Conservation (phyloP, 2,113 vertebrate species). For the Sterna hirundo region DNA sequence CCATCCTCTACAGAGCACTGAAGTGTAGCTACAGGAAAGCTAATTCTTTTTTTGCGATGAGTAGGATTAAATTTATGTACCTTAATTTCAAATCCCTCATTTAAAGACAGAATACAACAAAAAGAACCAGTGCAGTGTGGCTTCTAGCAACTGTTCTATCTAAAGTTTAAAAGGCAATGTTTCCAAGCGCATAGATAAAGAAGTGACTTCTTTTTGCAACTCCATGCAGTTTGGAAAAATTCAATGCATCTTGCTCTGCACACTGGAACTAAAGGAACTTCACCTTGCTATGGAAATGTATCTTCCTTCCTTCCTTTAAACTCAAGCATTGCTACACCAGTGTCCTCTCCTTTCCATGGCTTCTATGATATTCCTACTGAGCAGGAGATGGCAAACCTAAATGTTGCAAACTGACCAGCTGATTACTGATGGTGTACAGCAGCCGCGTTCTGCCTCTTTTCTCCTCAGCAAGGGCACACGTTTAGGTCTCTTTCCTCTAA, state of each 20-base stretch:
- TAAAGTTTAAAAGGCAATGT: neutral
- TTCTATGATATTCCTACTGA: neutral
- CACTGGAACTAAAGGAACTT: neutral
- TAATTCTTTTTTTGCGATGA: neutral
- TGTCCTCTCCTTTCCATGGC: neutral
- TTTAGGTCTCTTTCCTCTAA: neutral
- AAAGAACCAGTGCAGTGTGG: rapidly evolving
- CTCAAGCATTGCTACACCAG: neutral
- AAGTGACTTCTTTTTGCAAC: neutral
- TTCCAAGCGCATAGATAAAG: neutral
- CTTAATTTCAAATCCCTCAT: neutral
- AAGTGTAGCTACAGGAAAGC: neutral
- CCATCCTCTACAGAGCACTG: neutral
- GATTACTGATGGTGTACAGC: neutral
- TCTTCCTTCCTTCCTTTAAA: neutral
- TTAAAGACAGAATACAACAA: neutral
- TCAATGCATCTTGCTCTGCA: neutral
- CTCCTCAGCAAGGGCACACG: neutral
- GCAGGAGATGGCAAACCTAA: neutral
- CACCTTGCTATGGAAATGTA: neutral
- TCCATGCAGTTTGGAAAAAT: neutral
- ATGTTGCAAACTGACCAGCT: neutral
- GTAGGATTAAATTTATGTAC: neutral
- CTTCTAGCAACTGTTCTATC: neutral
- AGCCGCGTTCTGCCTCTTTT: neutral